Conservation (phyloP, 2,888 invertebrate species). For the Ceramica pisi region DNA sequence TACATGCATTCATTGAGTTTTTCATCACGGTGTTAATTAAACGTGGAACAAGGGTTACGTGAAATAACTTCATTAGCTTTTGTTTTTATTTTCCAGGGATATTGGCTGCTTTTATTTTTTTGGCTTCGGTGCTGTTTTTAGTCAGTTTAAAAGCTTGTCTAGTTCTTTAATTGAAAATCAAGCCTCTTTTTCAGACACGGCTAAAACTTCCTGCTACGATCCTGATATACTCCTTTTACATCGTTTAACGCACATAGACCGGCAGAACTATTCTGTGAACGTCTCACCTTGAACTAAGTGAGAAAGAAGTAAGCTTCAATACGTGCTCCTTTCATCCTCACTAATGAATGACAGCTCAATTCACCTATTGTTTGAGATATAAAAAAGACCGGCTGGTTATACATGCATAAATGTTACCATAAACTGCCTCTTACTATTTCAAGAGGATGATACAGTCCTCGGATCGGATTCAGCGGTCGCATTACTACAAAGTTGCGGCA, state of each 20-base stretch:
- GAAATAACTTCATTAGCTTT: slow-evolving; percentile 5
- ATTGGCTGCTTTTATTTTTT: background rate
- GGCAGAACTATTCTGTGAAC: too few relatives aligned
- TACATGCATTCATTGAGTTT: slow-evolving; percentile 47
- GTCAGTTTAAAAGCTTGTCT: background rate
- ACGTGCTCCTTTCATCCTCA: too few relatives aligned
- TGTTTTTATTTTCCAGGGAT: slow-evolving; percentile 10
- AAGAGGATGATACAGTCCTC: background rate
- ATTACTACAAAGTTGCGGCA: slow-evolving; percentile 1
- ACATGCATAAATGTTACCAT: background rate
- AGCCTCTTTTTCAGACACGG: background rate
- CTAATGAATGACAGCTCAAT: too few relatives aligned
- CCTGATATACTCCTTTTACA: background rate
- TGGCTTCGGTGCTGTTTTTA: background rate
- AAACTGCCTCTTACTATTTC: background rate
- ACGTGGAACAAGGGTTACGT: slow-evolving; percentile 4
- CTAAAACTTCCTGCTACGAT: background rate
- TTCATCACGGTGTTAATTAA: slow-evolving; percentile 38
- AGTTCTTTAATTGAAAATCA: background rate
- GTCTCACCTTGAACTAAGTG: too few relatives aligned
- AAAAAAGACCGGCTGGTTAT: too few relatives aligned
- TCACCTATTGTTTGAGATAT: too few relatives aligned
- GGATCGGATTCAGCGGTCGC: slow-evolving; percentile 18
- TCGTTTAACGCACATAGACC: background rate
- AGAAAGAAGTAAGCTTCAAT: too few relatives aligned